phyloP scores from a whole-genome alignment of 2,797 vertebrate species.

The Pelobates cultripes region DNA sequence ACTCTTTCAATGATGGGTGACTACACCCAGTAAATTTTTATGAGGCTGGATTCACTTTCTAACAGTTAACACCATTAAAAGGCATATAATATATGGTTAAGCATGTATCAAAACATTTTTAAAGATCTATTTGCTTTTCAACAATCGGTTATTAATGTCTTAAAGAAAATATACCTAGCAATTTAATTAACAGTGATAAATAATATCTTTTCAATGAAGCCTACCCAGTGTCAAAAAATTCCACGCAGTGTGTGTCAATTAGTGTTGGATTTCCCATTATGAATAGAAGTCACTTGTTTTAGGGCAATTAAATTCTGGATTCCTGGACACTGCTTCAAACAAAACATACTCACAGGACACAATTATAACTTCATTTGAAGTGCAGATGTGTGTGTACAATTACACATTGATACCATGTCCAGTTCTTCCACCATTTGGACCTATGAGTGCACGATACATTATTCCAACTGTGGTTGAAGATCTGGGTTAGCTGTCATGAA shows the following conservation, averaged over 20 bases:
- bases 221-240: background rate
- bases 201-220: background rate
- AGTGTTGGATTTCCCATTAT: background rate
- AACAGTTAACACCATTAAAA: too few relatives aligned
- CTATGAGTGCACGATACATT: background rate
- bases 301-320: background rate
- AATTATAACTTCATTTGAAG: background rate
- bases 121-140: too few relatives aligned
- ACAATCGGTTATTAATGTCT: too few relatives aligned
- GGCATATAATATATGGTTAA: too few relatives aligned
- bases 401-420: background rate
- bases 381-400: background rate
- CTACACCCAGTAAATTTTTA: too few relatives aligned
- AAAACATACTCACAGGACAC: background rate
- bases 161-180: too few relatives aligned
- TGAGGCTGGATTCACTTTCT: too few relatives aligned
- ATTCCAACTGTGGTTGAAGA: background rate
- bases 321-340: background rate
- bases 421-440: background rate
- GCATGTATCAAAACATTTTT: too few relatives aligned
- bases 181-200: background rate
- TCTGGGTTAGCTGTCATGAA: background rate
- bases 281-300: background rate
- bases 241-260: background rate
- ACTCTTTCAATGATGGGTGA: too few relatives aligned